A percentile compares a stretch with the other conserved stretches of the same genome.
These are phyloP conservation scores for Indicator maculatus DNA, from an alignment of 2,113 vertebrate genomes.

Conservation along the genomic window DNA sequence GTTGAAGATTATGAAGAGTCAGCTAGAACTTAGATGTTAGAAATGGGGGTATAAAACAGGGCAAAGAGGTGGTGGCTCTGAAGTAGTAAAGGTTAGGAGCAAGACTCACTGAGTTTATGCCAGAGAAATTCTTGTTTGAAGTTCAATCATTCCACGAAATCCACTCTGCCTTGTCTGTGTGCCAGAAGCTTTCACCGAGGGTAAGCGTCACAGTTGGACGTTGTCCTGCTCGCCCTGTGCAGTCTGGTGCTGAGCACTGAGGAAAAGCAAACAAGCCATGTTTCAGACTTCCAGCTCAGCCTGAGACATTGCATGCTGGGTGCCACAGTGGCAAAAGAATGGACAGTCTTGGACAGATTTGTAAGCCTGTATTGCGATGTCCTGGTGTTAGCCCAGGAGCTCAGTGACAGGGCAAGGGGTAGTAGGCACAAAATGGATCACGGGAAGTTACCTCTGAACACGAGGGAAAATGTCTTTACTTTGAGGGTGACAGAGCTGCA, in stretches of 20 bases:
- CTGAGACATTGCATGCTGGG: not conserved
- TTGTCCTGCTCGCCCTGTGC: not conserved
- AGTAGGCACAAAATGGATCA: too few species aligned
- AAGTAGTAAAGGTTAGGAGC: not conserved
- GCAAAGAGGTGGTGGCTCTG: not conserved
- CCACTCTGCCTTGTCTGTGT: not conserved
- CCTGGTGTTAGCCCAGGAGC: not conserved
- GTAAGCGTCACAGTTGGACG: not conserved
- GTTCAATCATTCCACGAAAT: not conserved
- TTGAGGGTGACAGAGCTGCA: too few species aligned
- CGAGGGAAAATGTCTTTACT: too few species aligned
- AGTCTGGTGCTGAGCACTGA: not conserved
- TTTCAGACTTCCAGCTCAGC: not conserved
- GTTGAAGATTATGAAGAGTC: not conserved
- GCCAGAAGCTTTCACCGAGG: conserved; percentile 7
- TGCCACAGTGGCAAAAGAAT: not conserved
- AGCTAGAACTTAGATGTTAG: not conserved
- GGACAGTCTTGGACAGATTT: fast-evolving
- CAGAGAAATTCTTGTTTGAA: not conserved
- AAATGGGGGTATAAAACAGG: not conserved
- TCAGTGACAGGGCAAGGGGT: too few species aligned
- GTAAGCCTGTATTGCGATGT: not conserved
- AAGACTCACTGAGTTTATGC: not conserved
- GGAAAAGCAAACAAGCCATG: not conserved
- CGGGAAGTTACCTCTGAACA: too few species aligned